A percentile compares a stretch with the other conserved stretches of the same genome.
phyloP scores from a whole-genome alignment of 2,888 invertebrate genomes.

The Cryptophagus acutangulus region DNA sequence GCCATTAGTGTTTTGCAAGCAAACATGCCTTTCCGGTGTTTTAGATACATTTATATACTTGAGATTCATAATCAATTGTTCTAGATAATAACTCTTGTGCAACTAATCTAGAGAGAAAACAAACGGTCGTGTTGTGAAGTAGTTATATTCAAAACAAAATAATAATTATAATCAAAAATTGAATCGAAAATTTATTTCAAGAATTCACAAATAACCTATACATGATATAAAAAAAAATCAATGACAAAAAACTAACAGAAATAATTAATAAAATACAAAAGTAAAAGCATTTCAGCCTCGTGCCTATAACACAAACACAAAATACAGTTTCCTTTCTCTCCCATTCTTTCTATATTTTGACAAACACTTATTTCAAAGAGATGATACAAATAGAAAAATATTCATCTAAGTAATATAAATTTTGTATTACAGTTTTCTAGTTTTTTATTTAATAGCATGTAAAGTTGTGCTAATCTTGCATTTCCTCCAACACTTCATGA shows the following conservation, averaged over 20 bases:
- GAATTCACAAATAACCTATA: neutral
- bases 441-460: conserved; percentile 9
- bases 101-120: no score
- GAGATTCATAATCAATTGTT: no score
- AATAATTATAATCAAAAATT: neutral
- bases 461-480: conserved; percentile 70
- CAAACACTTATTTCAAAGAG: conserved; percentile 25
- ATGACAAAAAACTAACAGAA: no score
- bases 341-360: no score
- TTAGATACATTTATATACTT: no score
- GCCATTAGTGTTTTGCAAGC: no score
- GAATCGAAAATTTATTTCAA: no score
- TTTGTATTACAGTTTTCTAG: conserved; percentile 20
- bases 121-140: no score
- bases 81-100: no score
- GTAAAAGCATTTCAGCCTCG: conserved; percentile 7
- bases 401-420: conserved; percentile 23
- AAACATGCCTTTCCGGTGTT: no score
- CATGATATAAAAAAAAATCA: no score
- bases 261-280: conserved; percentile 10
- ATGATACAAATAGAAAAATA: conserved; percentile 44
- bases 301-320: conserved; percentile 10
- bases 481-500: conserved; percentile 91
- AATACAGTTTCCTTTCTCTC: conserved; percentile 17
- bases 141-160: no score